These are phyloP conservation scores for Clytia hemisphaerica DNA, from an alignment of 30 jellyfish, hydroid and myxozoan species.

Conservation along the genomic window DNA sequence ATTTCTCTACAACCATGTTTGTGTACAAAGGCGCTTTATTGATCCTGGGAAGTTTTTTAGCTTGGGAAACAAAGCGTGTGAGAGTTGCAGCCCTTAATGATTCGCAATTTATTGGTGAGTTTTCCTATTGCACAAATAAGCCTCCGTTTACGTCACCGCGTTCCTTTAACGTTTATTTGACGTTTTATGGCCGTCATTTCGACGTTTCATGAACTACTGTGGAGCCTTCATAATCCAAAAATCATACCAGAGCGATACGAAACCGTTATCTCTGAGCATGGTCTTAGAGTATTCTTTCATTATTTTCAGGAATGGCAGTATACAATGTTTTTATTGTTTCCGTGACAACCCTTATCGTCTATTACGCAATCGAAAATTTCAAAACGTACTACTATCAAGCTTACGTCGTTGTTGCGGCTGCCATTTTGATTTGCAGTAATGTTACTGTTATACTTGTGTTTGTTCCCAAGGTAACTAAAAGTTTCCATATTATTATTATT, in stretches of 20 bases:
- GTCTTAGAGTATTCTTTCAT: no score
- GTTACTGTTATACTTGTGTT: conserved; percentile 63
- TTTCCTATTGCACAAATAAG: no score
- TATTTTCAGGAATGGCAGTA: conserved; percentile 77
- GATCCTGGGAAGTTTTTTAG: conserved; percentile 49
- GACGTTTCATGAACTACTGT: no score
- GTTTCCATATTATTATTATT: no score
- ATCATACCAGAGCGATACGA: no score
- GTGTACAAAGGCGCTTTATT: conserved; percentile 56
- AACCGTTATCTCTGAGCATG: no score
- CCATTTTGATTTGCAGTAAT: conserved; percentile 55
- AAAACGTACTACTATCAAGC: conserved; percentile 34
- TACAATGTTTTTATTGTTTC: conserved; percentile 63
- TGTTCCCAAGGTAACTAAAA: conserved; percentile 56
- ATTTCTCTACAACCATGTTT: conserved; percentile 39
- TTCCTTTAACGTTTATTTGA: no score
- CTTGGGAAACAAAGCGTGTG: conserved; percentile 66
- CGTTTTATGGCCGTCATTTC: no score
- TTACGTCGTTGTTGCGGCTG: conserved; percentile 35
- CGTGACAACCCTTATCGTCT: conserved; percentile 44
- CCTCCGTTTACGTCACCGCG: no score
- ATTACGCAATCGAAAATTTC: conserved; percentile 39
- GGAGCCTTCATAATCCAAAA: no score
- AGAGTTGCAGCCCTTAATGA: conserved; percentile 67
- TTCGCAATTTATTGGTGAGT: conserved; percentile 60